Conservation (phyloP, 2,888 invertebrate species). For the Cryptocephalus moraei region DNA sequence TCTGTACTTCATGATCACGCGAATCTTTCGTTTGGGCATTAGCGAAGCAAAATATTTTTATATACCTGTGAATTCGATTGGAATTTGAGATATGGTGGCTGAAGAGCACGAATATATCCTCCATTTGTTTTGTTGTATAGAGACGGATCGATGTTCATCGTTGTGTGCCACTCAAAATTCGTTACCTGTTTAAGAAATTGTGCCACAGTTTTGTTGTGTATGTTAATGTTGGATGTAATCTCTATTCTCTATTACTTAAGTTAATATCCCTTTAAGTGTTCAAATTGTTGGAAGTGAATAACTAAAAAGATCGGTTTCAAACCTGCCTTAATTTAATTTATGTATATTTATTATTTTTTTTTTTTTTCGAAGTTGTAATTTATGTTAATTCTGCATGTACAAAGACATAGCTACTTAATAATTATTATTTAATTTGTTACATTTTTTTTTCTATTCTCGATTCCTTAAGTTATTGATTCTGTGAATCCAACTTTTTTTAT, state of each 20-base stretch:
- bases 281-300: constrained; percentile 18
- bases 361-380: constrained; percentile 28
- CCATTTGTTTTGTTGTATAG: constrained; percentile 2
- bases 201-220: constrained; percentile 22
- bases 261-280: constrained; percentile 18
- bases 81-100: constrained; percentile 1
- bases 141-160: constrained; percentile 4
- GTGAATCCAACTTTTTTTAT: constrained; percentile 27
- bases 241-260: constrained; percentile 20
- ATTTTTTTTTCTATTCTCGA: constrained; percentile 28
- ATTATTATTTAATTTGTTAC: constrained; percentile 24
- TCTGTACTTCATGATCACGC: constrained; percentile 16
- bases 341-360: constrained; percentile 30
- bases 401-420: constrained; percentile 33
- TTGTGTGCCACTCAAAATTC: constrained; percentile 20
- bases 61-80: not conserved
- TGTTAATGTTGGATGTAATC: constrained; percentile 22
- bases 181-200: constrained; percentile 23
- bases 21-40: constrained; percentile 18
- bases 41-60: constrained; percentile 11
- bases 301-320: constrained; percentile 17
- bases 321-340: constrained; percentile 23
- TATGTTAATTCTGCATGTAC: constrained; percentile 30
- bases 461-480: constrained; percentile 24
- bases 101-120: constrained; percentile 1